Evolutionary conservation across 2,888 invertebrate genomes (phyloP), one percentile per base, ranked within the genome.

Genomic region (Hesperia comma): DNA sequence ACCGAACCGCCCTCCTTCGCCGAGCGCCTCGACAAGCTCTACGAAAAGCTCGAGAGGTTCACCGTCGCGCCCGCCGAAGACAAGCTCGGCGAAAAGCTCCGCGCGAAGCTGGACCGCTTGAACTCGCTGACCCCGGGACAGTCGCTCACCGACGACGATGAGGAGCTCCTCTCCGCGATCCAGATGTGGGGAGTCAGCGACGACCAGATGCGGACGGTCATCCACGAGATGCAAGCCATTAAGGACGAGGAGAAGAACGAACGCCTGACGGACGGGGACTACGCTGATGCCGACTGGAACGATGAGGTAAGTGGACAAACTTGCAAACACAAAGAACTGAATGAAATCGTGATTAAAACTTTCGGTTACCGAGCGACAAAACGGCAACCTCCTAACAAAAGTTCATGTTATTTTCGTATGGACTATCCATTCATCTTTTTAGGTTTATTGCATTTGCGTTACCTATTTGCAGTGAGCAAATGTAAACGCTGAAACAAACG

Each of bases 1-100:
- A 86, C 90, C 12, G 83, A 86, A 56, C 73, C 82, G 3, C 86
- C 89, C 12, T 80, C 85, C 4, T 79, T 89, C 70, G 81, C 85
- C 2, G 83, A 85, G 57, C 79, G 84, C 32, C 79, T 87, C 19
- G 86, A 87, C 68, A 81, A 80, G 68, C 74, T 88, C 2, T 87
- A 85, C 72, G 82, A 88, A 70, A 90, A 88, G 70, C 74, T 92
- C 0, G 90, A 92, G 69, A 80, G 79, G 41, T 74, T 90, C 17
- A 83, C 83, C 8, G 69, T 81, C 5, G 72, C 83, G 0, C 83
- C 85, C 0, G 40, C 61, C 17, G 74, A 70, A n/a, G 37, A 53
- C 14, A 69, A 76, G 66, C 61, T 80, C 78, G 69, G 71, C 2
- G 74, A 75, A 17, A 84, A 80, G 57, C 74, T 88, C 19, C 81